Evolutionary conservation across 2,888 invertebrate species (phyloP).

Genomic region (Cenopis cana): DNA sequence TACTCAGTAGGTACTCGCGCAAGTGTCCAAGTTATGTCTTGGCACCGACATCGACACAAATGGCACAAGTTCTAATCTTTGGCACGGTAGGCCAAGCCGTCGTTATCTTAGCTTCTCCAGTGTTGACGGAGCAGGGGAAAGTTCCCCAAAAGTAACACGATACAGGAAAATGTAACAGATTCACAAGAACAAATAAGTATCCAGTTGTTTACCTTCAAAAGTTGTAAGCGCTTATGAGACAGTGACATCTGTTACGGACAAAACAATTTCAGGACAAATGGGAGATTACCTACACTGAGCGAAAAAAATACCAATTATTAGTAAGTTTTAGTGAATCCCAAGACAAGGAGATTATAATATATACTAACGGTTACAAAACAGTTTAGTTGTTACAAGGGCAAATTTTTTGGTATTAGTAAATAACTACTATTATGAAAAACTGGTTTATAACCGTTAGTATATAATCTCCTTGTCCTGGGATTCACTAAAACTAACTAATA

Average conservation of each 20-base stretch:
- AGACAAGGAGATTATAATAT: no score
- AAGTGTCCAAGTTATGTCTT: conserved; percentile 25
- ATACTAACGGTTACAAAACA: no score
- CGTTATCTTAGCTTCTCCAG: conserved; percentile 16
- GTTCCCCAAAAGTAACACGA: conserved; percentile 11
- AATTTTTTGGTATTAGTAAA: no score
- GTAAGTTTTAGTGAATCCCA: no score
- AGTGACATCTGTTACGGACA: conserved; percentile 20
- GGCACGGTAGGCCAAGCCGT: conserved; percentile 26
- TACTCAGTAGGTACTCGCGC: not conserved
- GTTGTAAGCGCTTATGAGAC: conserved; percentile 17
- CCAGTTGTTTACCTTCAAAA: conserved; percentile 31
- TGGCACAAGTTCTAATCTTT: conserved; percentile 33
- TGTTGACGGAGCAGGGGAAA: conserved; percentile 8
- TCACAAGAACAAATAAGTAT: conserved; percentile 21
- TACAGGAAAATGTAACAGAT: conserved; percentile 10
- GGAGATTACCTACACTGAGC: no score
- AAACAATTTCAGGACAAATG: conserved; percentile 19
- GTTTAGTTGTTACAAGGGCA: no score
- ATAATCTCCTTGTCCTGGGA: no score
- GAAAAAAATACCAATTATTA: no score
- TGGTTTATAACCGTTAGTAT: no score
- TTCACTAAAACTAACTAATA: no score
- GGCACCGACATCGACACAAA: conserved; percentile 41
- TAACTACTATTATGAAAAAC: no score